A percentile compares a stretch with the other conserved stretches of the same genome.
Evolutionary conservation across 2,113 vertebrate genomes (phyloP).

Genomic region (Ascaphus truei): DNA sequence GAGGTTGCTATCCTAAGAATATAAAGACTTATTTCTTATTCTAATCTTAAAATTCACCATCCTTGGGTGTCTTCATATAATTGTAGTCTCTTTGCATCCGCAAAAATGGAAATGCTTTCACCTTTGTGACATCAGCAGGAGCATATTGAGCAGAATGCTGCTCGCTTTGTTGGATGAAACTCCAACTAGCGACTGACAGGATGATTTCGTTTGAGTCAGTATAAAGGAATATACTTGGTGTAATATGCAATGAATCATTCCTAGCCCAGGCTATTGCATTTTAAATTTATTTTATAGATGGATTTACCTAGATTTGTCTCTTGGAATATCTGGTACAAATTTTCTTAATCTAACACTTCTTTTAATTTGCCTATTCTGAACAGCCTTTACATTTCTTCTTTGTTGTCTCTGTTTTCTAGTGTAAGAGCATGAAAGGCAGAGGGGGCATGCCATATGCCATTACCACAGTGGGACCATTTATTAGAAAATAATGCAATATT

Average conservation of each 20-base stretch:
- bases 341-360: background rate
- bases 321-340: background rate
- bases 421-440: background rate
- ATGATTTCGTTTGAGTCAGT: background rate
- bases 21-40: background rate
- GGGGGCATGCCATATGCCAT: background rate
- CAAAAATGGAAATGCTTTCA: constrained; percentile 1
- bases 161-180: constrained; percentile 1
- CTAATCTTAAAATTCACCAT: background rate
- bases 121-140: background rate
- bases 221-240: background rate
- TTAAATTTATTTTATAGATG: constrained; percentile 4
- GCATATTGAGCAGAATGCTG: background rate
- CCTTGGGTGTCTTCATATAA: background rate
- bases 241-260: constrained; percentile 8
- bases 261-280: constrained; percentile 1
- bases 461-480: background rate
- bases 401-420: background rate
- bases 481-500: constrained; percentile 1
- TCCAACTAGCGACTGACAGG: background rate
- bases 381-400: background rate
- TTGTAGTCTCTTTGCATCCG: background rate
- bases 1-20: background rate
- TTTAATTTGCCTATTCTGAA: background rate
- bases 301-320: constrained; percentile 10